Conservation (phyloP, 2,113 vertebrate species). For the Microcebus murinus region DNA sequence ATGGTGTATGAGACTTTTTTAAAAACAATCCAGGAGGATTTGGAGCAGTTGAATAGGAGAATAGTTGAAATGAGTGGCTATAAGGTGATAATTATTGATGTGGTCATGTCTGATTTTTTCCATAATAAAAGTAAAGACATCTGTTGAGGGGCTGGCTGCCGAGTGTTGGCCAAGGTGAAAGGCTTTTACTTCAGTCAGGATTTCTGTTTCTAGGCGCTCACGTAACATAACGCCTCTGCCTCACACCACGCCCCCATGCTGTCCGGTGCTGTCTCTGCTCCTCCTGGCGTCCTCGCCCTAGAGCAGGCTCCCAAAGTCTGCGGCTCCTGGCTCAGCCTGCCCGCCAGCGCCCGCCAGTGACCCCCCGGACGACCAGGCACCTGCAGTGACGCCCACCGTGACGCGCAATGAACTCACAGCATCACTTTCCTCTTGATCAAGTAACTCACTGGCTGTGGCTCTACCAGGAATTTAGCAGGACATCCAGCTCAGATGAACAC, state of each 20-base stretch:
- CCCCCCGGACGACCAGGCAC: neutral
- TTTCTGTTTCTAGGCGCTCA: neutral
- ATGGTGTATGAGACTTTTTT: neutral
- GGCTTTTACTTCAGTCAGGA: neutral
- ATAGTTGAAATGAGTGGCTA: no score
- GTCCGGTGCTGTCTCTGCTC: neutral
- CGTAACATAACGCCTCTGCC: no score
- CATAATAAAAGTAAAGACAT: neutral
- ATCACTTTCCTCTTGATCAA: neutral
- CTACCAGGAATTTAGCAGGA: neutral
- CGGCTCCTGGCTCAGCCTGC: neutral
- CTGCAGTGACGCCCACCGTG: rapidly evolving
- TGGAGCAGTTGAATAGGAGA: neutral
- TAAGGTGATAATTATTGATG: neutral
- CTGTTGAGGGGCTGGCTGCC: neutral
- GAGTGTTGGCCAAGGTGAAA: neutral
- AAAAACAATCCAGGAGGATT: neutral
- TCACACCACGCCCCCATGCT: rapidly evolving
- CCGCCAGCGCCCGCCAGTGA: rapidly evolving
- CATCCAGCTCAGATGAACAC: neutral
- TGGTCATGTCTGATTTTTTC: neutral
- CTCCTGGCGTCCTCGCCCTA: neutral
- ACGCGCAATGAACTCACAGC: rapidly evolving
- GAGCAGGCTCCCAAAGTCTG: no score
- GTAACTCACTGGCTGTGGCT: neutral